These are phyloP conservation scores for human DNA, from an alignment of 2,113 vertebrate species.

Conservation along the genomic window GRCh38 chr7:145348501-145349000, in stretches of 20 bases:
- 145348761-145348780: not conserved
- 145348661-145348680: fast-evolving
- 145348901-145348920: not conserved
- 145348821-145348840: not conserved
- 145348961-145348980: not conserved
- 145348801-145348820: no score
- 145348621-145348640: not conserved
- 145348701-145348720: not conserved
- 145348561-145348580: not conserved
- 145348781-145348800: no score
- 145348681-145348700: not conserved
- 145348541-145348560: no score
- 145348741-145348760: not conserved
- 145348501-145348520: no score
- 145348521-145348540: no score
- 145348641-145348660: not conserved
- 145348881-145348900: not conserved
- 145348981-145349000: not conserved
- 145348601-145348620: not conserved
- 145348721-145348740: not conserved
- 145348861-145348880: not conserved
- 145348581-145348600: not conserved
- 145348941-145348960: not conserved
- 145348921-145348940: not conserved
- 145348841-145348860: not conserved